Base-by-base conservation (phyloP, 2,113 vertebrate species). In the Chionodraco myersi region DNA sequence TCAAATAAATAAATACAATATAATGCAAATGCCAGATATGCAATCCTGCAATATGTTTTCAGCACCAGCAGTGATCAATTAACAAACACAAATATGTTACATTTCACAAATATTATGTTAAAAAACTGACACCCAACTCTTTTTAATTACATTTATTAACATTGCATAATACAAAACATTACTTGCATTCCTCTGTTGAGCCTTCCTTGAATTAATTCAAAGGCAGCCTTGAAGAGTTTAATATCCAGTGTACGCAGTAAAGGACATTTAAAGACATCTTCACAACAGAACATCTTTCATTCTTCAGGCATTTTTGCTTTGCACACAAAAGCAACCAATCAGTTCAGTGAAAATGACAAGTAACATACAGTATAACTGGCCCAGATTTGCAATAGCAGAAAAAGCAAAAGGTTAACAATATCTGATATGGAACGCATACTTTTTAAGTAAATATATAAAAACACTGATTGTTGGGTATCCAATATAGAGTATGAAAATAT, bases 401-500 rank as follows among this genome's bases (percentile, higher is more conserved):
- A 85, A 92, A 89, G 92, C 79, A 85, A 88, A 92, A 92, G 88
- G 88, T 92, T 70, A 81, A 88, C 89, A 89, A 89, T 58, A 86
- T 92, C 63, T 92, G 80, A 92, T 91, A 93, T 91, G 93, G 83
- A 89, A 86, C 51, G 58, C 88, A 73, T 73, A 88, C 63, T 81
- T 83, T 86, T 86, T 45, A 77, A 66, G 76, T 88, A 91, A 82
- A 92, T 87, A 87, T 80, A 92, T 81, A 92, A 92, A 92, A 90
- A 92, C 77, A 87, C 15, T 52, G 72, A 75, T 86, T 89, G 60
- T 69, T 51, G 84, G 92, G 89, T 92, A 78, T 91, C 90, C 80
- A 91, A 92, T 92, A 85, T 88, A 89, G 86, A 89, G 73, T 78
- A 91, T 77, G 41, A 82, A 90, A 91, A 91, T 87, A 91, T 88